Percentiles rank a stretch among this genome's conserved stretches.
Conservation (phyloP, 2,888 invertebrate genomes). For the Nebria salina region DNA sequence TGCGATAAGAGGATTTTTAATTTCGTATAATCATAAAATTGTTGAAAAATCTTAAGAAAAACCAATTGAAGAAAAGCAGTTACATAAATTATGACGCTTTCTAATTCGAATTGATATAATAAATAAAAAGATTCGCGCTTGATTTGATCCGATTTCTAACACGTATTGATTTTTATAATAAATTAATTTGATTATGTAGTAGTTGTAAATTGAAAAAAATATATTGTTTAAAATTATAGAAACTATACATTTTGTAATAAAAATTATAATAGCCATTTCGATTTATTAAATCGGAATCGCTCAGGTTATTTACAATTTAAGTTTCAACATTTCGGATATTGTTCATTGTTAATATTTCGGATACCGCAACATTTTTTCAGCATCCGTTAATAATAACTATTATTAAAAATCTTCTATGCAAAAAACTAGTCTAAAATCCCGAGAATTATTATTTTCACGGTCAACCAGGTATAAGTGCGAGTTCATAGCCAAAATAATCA, state of each 20-base stretch:
- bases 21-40: neutral
- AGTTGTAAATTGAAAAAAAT: neutral
- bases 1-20: neutral
- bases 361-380: neutral
- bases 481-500: neutral
- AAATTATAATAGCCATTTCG: no score
- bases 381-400: neutral
- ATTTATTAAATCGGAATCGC: no score
- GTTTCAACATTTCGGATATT: no score
- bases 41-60: neutral
- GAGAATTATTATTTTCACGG: neutral
- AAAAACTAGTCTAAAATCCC: neutral
- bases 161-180: neutral
- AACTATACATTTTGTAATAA: no score
- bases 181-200: neutral
- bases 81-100: neutral
- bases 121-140: slow-evolving; percentile 1
- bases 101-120: neutral
- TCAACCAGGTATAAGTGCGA: neutral
- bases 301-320: no score
- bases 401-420: neutral
- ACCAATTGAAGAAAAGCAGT: neutral
- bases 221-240: neutral
- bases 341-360: neutral
- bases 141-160: slow-evolving; percentile 1